These are phyloP conservation scores for Petromus typicus DNA, from an alignment of 2,113 vertebrate genomes.

Conservation along the genomic window DNA sequence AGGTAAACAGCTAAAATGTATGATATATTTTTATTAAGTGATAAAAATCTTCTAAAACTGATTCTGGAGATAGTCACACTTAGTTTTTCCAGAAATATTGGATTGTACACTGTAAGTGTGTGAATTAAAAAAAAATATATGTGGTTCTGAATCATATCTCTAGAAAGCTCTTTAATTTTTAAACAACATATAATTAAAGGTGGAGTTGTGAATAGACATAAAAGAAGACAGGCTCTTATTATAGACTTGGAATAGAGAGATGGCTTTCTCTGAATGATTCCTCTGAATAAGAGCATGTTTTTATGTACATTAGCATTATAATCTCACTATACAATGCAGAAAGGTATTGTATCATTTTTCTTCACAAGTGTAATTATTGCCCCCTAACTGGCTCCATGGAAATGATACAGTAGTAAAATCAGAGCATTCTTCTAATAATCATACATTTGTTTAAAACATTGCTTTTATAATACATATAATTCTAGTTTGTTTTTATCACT, in stretches of 20 bases:
- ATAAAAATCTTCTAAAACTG: neutral
- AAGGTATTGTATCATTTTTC: neutral
- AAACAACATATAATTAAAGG: neutral
- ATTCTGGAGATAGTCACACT: neutral
- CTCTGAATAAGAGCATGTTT: neutral
- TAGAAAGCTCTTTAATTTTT: neutral
- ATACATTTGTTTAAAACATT: neutral
- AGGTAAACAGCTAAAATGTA: neutral
- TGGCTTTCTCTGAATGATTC: neutral
- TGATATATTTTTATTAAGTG: neutral
- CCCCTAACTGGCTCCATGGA: neutral
- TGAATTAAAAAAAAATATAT: neutral
- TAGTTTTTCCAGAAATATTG: neutral
- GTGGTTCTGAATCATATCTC: neutral
- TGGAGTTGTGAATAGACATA: neutral
- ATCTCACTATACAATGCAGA: neutral
- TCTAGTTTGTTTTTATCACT: neutral
- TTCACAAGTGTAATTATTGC: neutral
- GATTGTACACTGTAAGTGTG: neutral
- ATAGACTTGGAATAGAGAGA: fast-evolving
- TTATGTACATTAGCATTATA: neutral
- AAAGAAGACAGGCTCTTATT: neutral
- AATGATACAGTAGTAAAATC: neutral
- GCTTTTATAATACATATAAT: neutral
- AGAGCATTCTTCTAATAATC: neutral